Evolutionary conservation across 1,140 invertebrate species (phyloP).

Genomic region (Rhagoletis pomonella): DNA sequence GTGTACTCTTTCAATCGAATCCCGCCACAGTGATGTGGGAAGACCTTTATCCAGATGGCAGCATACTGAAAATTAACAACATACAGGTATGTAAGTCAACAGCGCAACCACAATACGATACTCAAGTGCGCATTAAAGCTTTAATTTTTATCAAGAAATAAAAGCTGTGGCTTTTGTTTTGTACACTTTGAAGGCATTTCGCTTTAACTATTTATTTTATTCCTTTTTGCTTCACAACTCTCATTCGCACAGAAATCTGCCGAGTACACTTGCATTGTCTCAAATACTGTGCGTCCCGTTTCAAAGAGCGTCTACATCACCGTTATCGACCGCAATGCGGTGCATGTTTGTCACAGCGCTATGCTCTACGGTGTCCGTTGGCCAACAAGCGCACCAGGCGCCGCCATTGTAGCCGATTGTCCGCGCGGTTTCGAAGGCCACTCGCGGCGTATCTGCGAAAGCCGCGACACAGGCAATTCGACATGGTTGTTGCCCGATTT

Average conservation of each 20-base stretch:
- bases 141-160: too few species aligned
- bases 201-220: not conserved
- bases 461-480: constrained; percentile 78
- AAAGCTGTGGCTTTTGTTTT: not conserved
- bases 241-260: constrained; percentile 77
- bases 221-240: not conserved
- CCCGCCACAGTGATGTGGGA: constrained; percentile 85
- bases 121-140: not conserved
- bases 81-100: constrained; percentile 79
- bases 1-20: constrained; percentile 81
- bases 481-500: constrained; percentile 85
- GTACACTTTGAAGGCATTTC: not conserved
- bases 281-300: constrained; percentile 77
- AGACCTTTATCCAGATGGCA: constrained; percentile 85
- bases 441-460: constrained; percentile 77
- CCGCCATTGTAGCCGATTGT: constrained; percentile 78
- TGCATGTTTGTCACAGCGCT: constrained; percentile 77
- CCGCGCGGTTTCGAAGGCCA: constrained; percentile 76
- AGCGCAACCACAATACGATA: not conserved
- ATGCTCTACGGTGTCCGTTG: constrained; percentile 76
- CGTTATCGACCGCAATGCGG: constrained; percentile 77
- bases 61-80: constrained; percentile 84
- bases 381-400: constrained; percentile 80
- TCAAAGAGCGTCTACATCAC: constrained; percentile 78
- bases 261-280: constrained; percentile 78